Conservation (phyloP, 1,140 invertebrate species). For the Sitophilus oryzae region DNA sequence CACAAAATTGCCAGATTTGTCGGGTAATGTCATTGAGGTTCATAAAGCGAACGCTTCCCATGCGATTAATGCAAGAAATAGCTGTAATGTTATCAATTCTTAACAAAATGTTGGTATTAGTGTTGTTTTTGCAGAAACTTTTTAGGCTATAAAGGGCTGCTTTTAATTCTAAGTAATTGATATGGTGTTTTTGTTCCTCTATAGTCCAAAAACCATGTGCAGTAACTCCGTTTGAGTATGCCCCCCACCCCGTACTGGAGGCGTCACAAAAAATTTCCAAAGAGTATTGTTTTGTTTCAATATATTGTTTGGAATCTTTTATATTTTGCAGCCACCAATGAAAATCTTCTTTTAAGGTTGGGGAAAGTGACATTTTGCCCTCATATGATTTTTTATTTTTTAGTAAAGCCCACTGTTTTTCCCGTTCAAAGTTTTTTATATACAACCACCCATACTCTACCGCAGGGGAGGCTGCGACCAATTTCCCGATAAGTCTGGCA, state of each 20-base stretch:
- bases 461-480: conserved; percentile 4
- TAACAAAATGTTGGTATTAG: not conserved
- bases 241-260: conserved; percentile 39
- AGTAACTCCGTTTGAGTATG: conserved; percentile 26
- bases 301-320: conserved; percentile 6
- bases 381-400: conserved; percentile 13
- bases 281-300: conserved; percentile 18
- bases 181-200: conserved; percentile 13
- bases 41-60: conserved; percentile 1
- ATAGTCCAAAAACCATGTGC: conserved; percentile 34
- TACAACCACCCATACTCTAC: conserved; percentile 12
- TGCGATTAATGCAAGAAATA: not conserved
- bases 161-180: no score
- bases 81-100: not conserved
- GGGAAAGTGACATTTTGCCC: conserved; percentile 2
- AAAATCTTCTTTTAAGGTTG: conserved; percentile 25
- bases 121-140: not conserved
- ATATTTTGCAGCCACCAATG: conserved; percentile 38
- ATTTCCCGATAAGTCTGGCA: conserved; percentile 1
- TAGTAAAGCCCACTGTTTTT: conserved; percentile 14
- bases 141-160: not conserved
- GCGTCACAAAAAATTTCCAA: conserved; percentile 42
- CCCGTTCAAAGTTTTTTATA: conserved; percentile 11
- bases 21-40: not conserved
- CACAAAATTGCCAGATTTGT: conserved; percentile 1